These are phyloP conservation scores for Eledona agricola DNA, from an alignment of 2,888 invertebrate genomes.

Conservation along the genomic window DNA sequence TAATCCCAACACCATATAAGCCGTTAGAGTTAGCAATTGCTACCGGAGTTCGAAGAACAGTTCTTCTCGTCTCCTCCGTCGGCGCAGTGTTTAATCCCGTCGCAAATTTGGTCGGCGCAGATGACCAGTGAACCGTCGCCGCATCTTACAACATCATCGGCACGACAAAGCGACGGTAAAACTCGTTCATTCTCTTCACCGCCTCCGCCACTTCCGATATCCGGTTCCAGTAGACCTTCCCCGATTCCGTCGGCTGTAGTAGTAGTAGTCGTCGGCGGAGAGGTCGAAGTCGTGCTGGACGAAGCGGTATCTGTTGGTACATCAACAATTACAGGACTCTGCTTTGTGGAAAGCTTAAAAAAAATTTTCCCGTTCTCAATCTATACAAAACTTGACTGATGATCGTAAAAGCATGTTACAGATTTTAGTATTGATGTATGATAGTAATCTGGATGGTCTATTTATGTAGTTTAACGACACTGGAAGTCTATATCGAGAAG, in stretches of 20 bases:
- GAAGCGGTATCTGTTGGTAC: too few species aligned
- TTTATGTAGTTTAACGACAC: too few species aligned
- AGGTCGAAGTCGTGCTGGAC: neutral
- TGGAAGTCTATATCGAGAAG: too few species aligned
- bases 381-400: too few species aligned
- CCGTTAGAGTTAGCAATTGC: slow-evolving; percentile 36
- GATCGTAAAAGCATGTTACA: too few species aligned
- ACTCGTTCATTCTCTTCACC: slow-evolving; percentile 14
- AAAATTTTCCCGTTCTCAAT: too few species aligned
- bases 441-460: too few species aligned
- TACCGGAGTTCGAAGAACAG: slow-evolving; percentile 63
- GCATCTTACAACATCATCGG: slow-evolving; percentile 66
- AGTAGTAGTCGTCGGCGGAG: slow-evolving; percentile 29
- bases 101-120: slow-evolving; percentile 69
- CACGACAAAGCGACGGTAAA: slow-evolving; percentile 59
- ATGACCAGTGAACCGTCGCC: slow-evolving; percentile 66
- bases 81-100: slow-evolving; percentile 70
- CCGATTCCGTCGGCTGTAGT: slow-evolving; percentile 29
- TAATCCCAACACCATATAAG: slow-evolving; percentile 40
- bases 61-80: slow-evolving; percentile 74
- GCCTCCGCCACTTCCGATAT: slow-evolving; percentile 45
- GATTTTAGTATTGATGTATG: too few species aligned
- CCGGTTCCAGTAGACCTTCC: slow-evolving; percentile 6
- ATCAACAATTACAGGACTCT: too few species aligned
- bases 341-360: too few species aligned